These are phyloP conservation scores for Campoplex nolae DNA, from an alignment of 2,888 invertebrate species.

Conservation along the genomic window DNA sequence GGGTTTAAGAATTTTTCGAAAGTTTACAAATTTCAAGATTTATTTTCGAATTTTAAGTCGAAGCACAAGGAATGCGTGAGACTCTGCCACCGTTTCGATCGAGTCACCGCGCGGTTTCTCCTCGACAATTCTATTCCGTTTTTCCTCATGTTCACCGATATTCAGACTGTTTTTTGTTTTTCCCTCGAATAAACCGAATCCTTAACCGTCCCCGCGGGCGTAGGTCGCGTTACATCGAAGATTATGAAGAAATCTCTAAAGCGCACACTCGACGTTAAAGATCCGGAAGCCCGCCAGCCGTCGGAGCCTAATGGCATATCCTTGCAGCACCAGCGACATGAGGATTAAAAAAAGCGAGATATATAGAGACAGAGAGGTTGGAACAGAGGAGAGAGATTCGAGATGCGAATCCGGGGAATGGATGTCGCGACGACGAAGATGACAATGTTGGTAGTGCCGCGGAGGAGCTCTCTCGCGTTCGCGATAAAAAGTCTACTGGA, in stretches of 20 bases:
- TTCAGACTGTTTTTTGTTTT: too few species aligned
- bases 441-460: conserved; percentile 45
- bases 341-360: conserved; percentile 34
- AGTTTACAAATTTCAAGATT: neutral
- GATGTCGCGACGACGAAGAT: conserved; percentile 52
- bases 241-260: conserved; percentile 33
- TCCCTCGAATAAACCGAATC: neutral
- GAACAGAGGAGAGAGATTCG: too few species aligned
- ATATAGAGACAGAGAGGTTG: conserved; percentile 16
- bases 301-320: conserved; percentile 46
- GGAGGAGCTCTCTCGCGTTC: conserved; percentile 40
- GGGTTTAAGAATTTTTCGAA: neutral
- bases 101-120: neutral
- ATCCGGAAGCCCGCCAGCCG: conserved; percentile 29
- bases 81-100: too few species aligned
- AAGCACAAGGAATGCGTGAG: neutral
- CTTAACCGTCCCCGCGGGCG: conserved; percentile 39
- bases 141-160: too few species aligned
- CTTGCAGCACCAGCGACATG: conserved; percentile 17
- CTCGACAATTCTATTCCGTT: too few species aligned
- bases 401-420: conserved; percentile 49
- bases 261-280: conserved; percentile 43
- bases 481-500: conserved; percentile 11
- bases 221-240: conserved; percentile 29
- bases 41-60: neutral